A percentile compares a stretch with the other conserved stretches of the same genome.
phyloP scores from a whole-genome alignment of 2,888 invertebrate genomes.

The Teleiodes luculella region DNA sequence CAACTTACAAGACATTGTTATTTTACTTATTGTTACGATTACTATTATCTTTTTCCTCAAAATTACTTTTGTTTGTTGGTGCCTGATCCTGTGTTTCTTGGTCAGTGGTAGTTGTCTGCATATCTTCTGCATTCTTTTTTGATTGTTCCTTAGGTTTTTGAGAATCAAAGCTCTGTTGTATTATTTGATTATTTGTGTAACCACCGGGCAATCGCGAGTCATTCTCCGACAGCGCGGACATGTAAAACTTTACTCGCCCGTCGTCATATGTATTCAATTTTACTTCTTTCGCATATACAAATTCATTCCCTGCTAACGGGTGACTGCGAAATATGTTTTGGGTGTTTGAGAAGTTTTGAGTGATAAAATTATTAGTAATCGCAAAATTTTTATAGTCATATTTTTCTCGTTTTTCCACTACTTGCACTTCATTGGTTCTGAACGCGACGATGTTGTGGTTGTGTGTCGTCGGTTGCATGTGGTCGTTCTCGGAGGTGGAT shows the following conservation, averaged over 20 bases:
- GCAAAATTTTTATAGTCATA: conserved; percentile 54
- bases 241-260: conserved; percentile 43
- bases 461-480: too few relatives aligned
- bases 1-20: not conserved
- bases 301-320: conserved; percentile 28
- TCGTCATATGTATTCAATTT: conserved; percentile 39
- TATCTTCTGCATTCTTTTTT: conserved; percentile 29
- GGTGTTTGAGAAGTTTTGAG: conserved; percentile 33
- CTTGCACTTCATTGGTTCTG: conserved; percentile 3
- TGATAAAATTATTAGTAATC: conserved; percentile 39
- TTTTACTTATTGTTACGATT: not conserved
- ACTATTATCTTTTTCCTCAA: conserved; percentile 13
- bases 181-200: conserved; percentile 12
- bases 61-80: not conserved
- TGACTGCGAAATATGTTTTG: conserved; percentile 34
- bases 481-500: not conserved
- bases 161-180: conserved; percentile 21
- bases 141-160: conserved; percentile 25
- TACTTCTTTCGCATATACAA: conserved; percentile 27
- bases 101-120: conserved; percentile 17
- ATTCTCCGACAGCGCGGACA: conserved; percentile 36
- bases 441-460: not conserved
- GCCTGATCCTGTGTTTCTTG: conserved; percentile 19
- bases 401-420: conserved; percentile 35
- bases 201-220: conserved; percentile 21